Conservation (phyloP, 64 coral and sea anemone species). For the Cladopsammia gracilis region DNA sequence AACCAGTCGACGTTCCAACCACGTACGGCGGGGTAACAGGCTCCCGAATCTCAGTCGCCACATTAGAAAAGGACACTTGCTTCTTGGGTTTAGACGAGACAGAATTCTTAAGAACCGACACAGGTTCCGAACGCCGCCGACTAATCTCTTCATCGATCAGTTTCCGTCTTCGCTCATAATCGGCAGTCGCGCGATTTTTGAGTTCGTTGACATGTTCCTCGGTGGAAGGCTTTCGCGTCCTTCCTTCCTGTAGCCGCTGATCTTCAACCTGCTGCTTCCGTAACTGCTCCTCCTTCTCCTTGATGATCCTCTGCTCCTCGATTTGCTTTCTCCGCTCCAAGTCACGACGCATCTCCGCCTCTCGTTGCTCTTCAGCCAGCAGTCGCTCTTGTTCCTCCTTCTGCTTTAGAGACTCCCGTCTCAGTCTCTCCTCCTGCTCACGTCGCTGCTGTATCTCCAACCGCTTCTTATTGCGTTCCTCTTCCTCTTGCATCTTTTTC, state of each 20-base stretch:
- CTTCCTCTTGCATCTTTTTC: constrained; percentile 80
- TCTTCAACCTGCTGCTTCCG: constrained; percentile 71
- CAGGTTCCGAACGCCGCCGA: constrained; percentile 59
- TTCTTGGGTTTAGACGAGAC: constrained; percentile 79
- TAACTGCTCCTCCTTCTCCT: constrained; percentile 84
- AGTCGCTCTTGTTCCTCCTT: constrained; percentile 69
- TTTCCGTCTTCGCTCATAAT: constrained; percentile 83
- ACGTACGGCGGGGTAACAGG: constrained; percentile 78
- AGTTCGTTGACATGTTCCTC: constrained; percentile 84
- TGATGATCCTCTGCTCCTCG: constrained; percentile 80
- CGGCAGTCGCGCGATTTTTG: constrained; percentile 77
- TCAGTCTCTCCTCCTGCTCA: constrained; percentile 77
- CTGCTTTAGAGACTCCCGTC: constrained; percentile 48
- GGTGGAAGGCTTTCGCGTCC: constrained; percentile 28
- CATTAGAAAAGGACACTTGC: constrained; percentile 90
- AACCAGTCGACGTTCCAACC: constrained; percentile 69
- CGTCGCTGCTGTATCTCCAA: constrained; percentile 69
- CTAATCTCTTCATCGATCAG: constrained; percentile 87
- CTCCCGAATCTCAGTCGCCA: constrained; percentile 85
- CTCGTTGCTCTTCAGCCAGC: constrained; percentile 56
- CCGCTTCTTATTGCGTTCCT: constrained; percentile 72
- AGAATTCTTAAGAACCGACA: constrained; percentile 75
- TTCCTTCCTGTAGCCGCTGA: constrained; percentile 8
- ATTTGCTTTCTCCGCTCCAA: constrained; percentile 61
- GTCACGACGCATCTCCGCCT: constrained; percentile 51